Percentiles rank a stretch among this genome's conserved stretches.
These are phyloP conservation scores for Oreamnos americanus DNA, from an alignment of 2,113 vertebrate genomes.

Conservation along the genomic window DNA sequence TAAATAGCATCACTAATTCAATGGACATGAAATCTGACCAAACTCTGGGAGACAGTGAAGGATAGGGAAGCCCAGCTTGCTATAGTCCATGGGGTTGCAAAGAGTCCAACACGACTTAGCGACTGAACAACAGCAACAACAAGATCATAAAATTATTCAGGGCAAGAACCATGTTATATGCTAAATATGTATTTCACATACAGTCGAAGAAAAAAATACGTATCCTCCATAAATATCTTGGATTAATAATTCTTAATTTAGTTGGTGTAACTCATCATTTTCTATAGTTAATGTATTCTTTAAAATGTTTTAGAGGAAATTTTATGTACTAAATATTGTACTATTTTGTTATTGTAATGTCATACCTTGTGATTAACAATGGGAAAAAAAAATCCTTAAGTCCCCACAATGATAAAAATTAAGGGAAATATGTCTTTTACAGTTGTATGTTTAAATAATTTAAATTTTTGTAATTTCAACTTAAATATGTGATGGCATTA, in stretches of 20 bases:
- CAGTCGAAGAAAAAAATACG: neutral
- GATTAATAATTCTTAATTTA: neutral
- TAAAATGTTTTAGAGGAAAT: neutral
- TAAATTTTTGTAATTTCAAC: neutral
- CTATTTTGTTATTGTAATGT: neutral
- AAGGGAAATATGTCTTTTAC: neutral
- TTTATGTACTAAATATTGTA: neutral
- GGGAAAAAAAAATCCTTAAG: neutral
- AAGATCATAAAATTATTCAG: conserved; percentile 12
- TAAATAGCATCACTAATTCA: neutral
- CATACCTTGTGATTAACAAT: neutral
- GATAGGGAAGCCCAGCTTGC: neutral
- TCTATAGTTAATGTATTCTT: neutral
- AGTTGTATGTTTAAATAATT: neutral
- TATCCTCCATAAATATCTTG: neutral
- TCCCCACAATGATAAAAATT: neutral
- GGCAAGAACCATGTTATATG: neutral
- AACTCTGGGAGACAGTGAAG: neutral
- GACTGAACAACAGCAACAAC: neutral
- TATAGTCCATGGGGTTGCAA: neutral
- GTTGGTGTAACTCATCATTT: neutral
- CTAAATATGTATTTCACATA: neutral
- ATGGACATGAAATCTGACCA: neutral
- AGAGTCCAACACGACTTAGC: neutral
- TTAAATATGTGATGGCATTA: conserved; percentile 4